Percentiles rank a stretch among this genome's conserved stretches.
Conservation (phyloP, 2,888 invertebrate species). For the Bugula neritina region DNA sequence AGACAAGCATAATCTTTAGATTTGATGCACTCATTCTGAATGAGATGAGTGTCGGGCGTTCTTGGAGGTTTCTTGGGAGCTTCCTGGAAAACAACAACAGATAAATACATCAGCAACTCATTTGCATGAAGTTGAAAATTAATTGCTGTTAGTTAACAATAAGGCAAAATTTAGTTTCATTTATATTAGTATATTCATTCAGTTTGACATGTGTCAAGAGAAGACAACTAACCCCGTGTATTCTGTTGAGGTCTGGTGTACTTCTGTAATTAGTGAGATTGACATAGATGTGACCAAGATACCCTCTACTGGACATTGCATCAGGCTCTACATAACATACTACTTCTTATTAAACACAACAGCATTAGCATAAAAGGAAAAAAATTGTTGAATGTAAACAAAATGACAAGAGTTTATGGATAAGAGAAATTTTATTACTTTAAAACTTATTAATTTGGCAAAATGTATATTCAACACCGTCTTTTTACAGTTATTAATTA, state of each 20-base stretch:
- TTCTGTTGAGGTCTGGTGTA: constrained; percentile 3
- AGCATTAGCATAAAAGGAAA: neutral
- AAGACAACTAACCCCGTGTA: neutral
- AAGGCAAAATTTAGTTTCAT: too few species aligned
- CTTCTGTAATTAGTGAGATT: neutral
- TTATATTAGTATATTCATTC: too few species aligned
- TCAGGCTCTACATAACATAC: neutral
- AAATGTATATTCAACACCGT: too few species aligned
- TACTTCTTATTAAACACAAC: neutral
- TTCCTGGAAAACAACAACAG: neutral
- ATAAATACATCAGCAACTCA: too few species aligned
- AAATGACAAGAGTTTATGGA: too few species aligned
- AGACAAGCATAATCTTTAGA: constrained; percentile 2
- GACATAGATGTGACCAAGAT: constrained; percentile 20
- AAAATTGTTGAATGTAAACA: neutral
- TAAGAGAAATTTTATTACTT: too few species aligned
- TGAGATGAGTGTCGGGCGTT: neutral
- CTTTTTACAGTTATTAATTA: too few species aligned
- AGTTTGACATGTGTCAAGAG: too few species aligned
- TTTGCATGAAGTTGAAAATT: too few species aligned
- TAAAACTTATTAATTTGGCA: too few species aligned
- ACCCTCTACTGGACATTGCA: neutral
- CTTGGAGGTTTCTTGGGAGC: constrained; percentile 19
- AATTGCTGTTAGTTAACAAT: too few species aligned
- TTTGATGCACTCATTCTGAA: neutral